These are phyloP conservation scores for Butorides virescens DNA, from an alignment of 2,113 vertebrate genomes.

Conservation along the genomic window DNA sequence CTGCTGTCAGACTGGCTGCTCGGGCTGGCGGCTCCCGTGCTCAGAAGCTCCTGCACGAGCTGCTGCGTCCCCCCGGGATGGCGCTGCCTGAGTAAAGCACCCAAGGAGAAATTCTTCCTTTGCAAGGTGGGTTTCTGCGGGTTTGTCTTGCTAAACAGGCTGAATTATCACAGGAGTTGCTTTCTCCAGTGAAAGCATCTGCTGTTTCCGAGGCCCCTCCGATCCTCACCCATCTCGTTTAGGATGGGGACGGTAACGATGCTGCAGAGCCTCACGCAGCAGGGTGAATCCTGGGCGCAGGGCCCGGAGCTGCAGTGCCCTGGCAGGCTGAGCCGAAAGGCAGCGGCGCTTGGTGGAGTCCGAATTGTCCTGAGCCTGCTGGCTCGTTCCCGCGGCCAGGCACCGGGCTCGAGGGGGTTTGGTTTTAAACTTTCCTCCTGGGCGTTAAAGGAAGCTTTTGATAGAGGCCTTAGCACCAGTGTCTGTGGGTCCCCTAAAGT, in stretches of 20 bases:
- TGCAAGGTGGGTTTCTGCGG: neutral
- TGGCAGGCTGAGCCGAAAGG: neutral
- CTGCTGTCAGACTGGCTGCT: neutral
- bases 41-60: neutral
- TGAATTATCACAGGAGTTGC: neutral
- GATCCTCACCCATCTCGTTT: neutral
- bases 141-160: neutral
- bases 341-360: fast-evolving
- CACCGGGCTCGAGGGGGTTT: neutral
- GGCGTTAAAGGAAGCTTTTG: neutral
- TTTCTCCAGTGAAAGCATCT: neutral
- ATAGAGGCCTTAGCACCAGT: neutral
- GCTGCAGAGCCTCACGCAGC: neutral
- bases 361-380: neutral
- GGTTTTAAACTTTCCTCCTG: neutral
- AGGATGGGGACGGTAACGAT: fast-evolving
- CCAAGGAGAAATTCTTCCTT: neutral
- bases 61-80: neutral
- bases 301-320: neutral
- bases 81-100: neutral
- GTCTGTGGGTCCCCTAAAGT: neutral
- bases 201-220: neutral
- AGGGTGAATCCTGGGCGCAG: neutral
- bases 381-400: neutral
- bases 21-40: neutral